These are phyloP conservation scores for Helarctos malayanus DNA, from an alignment of 2,797 vertebrate species.

Conservation along the genomic window DNA sequence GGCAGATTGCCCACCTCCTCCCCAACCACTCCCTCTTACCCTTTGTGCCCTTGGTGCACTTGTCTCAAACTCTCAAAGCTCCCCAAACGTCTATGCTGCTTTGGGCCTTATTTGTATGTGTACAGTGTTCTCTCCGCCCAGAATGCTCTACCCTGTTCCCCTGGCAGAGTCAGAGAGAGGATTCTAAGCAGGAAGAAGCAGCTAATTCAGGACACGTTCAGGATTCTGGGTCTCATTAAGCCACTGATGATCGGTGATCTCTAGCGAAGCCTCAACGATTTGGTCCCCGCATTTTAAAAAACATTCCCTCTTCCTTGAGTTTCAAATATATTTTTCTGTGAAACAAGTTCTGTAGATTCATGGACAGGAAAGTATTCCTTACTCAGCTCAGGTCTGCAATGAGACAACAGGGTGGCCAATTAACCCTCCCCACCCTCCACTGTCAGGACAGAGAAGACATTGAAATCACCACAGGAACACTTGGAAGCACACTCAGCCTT, in stretches of 20 bases:
- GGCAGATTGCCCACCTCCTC: not conserved
- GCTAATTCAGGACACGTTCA: not conserved
- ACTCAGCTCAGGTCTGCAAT: conserved; percentile 25
- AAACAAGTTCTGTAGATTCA: not conserved
- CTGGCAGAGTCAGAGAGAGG: not conserved
- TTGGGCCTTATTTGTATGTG: not conserved
- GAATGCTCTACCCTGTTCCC: not conserved
- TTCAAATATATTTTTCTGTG: not conserved
- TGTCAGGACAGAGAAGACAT: not conserved
- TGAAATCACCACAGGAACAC: not conserved
- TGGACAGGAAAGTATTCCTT: not conserved
- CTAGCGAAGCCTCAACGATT: not conserved
- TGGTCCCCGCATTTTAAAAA: not conserved
- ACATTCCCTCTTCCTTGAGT: not conserved
- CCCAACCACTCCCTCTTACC: rapidly evolving
- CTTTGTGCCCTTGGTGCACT: not conserved
- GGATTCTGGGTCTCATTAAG: not conserved
- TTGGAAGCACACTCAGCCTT: not conserved
- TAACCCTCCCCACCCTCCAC: not conserved
- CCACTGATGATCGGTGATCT: not conserved
- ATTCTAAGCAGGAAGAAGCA: not conserved
- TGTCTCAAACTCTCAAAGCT: not conserved
- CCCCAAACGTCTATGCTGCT: not conserved
- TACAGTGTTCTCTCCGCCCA: not conserved
- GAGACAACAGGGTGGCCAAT: not conserved